Conservation (phyloP, 1,140 invertebrate species). For the Scylla paramamosain region DNA sequence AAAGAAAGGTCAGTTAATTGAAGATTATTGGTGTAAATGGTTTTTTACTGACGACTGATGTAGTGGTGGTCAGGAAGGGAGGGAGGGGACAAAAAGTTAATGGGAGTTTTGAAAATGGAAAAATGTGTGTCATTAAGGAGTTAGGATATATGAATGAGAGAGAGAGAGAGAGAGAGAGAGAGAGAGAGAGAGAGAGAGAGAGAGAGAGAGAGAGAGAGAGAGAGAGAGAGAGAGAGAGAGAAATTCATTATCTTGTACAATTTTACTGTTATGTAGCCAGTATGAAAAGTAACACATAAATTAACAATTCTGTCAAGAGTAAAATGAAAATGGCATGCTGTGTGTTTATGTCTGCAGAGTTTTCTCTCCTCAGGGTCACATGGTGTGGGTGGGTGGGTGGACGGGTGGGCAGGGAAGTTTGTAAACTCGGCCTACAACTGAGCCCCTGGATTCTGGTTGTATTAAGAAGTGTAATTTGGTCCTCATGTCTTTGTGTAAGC, state of each 20-base stretch:
- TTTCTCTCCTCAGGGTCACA: too few species aligned
- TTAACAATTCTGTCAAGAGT: too few species aligned
- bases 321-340: too few species aligned
- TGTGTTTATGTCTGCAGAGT: too few species aligned
- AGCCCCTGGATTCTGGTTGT: background rate
- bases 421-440: background rate
- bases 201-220: background rate
- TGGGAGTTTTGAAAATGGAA: conserved; percentile 27
- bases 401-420: too few species aligned
- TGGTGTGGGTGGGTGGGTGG: too few species aligned
- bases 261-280: too few species aligned
- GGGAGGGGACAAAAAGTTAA: background rate
- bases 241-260: too few species aligned
- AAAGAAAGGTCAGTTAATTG: background rate
- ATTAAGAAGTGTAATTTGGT: background rate
- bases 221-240: background rate
- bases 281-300: too few species aligned
- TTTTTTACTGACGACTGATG: background rate
- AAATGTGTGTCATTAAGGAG: background rate
- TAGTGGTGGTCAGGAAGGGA: background rate
- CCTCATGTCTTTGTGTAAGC: background rate
- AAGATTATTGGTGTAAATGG: background rate
- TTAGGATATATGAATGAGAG: conserved; percentile 14
- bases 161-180: conserved; percentile 58
- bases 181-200: conserved; percentile 39